phyloP scores from a whole-genome alignment of 2,113 vertebrate species.

The Leucosticte australis region DNA sequence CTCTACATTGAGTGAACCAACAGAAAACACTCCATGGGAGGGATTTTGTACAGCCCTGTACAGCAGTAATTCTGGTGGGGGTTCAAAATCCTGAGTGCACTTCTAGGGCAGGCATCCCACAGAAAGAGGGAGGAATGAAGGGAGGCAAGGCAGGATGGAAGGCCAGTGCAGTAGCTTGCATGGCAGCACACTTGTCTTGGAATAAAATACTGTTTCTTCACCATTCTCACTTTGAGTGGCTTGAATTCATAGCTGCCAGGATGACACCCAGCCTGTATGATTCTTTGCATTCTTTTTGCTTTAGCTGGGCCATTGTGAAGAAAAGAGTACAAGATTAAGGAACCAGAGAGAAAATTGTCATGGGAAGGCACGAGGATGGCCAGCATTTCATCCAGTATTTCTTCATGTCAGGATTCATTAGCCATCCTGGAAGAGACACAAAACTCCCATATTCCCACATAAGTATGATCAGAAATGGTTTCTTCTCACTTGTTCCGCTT shows the following conservation, averaged over 20 bases:
- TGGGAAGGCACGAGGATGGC: neutral
- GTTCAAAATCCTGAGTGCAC: neutral
- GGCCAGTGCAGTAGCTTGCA: neutral
- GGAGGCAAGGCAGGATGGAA: neutral
- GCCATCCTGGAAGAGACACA: neutral
- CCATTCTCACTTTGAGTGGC: neutral
- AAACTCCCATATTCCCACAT: rapidly evolving
- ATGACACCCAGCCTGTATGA: neutral
- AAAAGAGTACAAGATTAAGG: neutral
- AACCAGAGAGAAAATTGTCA: neutral
- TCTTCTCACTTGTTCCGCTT: neutral
- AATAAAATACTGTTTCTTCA: neutral
- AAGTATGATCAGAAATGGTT: neutral
- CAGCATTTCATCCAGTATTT: neutral
- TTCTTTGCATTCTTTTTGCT: neutral
- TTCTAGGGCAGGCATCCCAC: neutral
- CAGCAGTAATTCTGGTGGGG: neutral
- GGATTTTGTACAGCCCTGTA: neutral
- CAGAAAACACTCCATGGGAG: neutral
- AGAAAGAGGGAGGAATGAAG: neutral
- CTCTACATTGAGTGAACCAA: neutral
- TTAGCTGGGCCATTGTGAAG: neutral
- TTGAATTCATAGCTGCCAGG: neutral
- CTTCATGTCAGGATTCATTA: neutral
- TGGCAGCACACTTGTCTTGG: neutral